Conservation (phyloP, 2,888 invertebrate species). For the Hylaea fasciaria region DNA sequence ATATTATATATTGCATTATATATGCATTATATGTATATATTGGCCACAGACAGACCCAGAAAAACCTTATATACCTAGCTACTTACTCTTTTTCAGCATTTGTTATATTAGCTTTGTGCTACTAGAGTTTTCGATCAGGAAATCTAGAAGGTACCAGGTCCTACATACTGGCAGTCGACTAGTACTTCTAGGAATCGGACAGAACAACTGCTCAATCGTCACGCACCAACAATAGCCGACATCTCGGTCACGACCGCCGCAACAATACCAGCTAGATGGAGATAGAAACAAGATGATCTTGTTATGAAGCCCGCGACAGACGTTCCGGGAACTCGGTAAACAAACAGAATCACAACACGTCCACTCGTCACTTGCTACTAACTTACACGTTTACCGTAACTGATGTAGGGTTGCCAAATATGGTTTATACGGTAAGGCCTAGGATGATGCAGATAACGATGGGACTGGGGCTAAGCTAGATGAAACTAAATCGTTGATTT, state of each 20-base stretch:
- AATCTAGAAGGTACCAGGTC: not conserved
- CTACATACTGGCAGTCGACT: not conserved
- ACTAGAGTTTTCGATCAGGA: too few relatives aligned
- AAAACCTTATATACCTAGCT: too few relatives aligned
- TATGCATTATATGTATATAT: too few relatives aligned
- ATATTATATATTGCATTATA: too few relatives aligned
- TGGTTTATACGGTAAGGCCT: not conserved
- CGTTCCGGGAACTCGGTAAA: slow-evolving; percentile 71
- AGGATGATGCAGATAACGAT: too few relatives aligned
- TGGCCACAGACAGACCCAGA: too few relatives aligned
- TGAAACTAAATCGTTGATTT: too few relatives aligned
- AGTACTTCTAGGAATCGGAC: slow-evolving; percentile 8
- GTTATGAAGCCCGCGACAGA: slow-evolving; percentile 46
- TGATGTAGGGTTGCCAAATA: slow-evolving; percentile 58
- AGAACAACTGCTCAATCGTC: slow-evolving; percentile 14
- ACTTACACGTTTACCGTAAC: slow-evolving; percentile 75
- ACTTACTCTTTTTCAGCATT: too few relatives aligned
- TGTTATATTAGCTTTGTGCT: too few relatives aligned
- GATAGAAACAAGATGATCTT: slow-evolving; percentile 42
- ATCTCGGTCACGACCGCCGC: slow-evolving; percentile 16
- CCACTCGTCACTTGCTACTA: slow-evolving; percentile 76
- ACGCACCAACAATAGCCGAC: slow-evolving; percentile 21
- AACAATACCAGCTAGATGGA: slow-evolving; percentile 35
- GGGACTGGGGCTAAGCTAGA: too few relatives aligned
- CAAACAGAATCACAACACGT: slow-evolving; percentile 79